Evolutionary conservation across 2,797 vertebrate species (phyloP).

Genomic region (Spondyliosoma cantharus): DNA sequence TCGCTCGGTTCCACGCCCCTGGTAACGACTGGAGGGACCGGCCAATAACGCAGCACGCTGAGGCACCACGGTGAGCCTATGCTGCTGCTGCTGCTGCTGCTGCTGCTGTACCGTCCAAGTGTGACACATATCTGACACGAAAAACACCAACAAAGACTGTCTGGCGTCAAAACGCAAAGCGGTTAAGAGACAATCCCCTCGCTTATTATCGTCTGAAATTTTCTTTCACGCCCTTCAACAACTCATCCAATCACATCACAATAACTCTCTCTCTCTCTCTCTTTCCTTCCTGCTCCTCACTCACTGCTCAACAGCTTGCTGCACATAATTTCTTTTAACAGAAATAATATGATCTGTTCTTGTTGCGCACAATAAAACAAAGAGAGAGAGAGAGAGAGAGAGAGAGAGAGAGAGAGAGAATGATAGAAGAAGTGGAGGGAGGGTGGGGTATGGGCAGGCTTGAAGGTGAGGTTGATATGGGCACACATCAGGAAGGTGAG

Average conservation of each 20-base stretch:
- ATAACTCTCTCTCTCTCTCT: neutral
- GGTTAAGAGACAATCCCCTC: neutral
- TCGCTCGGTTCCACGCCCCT: conserved; percentile 81
- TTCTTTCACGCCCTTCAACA: conserved; percentile 16
- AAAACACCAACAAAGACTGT: conserved; percentile 4
- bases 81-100: conserved; percentile 42
- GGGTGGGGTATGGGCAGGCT: too few relatives aligned
- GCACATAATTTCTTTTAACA: neutral
- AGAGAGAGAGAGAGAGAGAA: neutral
- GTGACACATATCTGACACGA: conserved; percentile 8
- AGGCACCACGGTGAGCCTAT: conserved; percentile 26
- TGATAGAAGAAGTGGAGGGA: too few relatives aligned
- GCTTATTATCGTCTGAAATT: neutral
- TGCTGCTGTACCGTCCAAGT: conserved; percentile 29
- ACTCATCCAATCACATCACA: conserved; percentile 25
- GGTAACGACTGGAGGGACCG: conserved; percentile 61
- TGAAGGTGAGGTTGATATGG: too few relatives aligned
- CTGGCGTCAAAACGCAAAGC: neutral
- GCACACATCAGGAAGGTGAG: too few relatives aligned
- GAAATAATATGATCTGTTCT: too few relatives aligned
- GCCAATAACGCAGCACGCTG: conserved; percentile 76
- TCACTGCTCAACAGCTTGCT: conserved; percentile 2
- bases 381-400: neutral
- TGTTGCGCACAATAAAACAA: neutral
- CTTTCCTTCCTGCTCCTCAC: conserved; percentile 1